Evolutionary conservation across 2,113 vertebrate species (phyloP).

Genomic region (Caloenas nicobarica): DNA sequence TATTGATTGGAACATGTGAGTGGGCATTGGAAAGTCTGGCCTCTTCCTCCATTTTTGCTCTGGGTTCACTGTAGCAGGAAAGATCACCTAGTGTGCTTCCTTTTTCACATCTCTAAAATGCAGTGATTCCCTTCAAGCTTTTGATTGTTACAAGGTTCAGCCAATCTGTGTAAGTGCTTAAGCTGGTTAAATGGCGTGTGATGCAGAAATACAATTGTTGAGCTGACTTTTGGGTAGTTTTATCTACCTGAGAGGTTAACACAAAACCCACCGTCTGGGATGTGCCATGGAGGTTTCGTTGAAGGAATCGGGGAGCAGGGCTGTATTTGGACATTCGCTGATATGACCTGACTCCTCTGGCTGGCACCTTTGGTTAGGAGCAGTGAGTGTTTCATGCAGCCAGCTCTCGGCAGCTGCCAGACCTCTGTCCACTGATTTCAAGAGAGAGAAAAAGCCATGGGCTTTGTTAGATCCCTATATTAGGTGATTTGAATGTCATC

Average conservation of each 20-base stretch:
- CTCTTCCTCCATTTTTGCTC: not conserved
- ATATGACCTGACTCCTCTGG: not conserved
- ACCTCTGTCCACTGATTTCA: not conserved
- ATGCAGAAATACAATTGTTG: not conserved
- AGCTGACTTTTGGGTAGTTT: not conserved
- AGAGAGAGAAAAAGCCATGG: not conserved
- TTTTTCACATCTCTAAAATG: not conserved
- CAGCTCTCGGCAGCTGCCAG: not conserved
- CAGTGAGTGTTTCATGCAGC: not conserved
- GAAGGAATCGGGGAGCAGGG: not conserved
- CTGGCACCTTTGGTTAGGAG: not conserved
- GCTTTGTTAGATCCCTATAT: not conserved
- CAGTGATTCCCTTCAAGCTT: not conserved
- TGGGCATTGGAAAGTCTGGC: not conserved
- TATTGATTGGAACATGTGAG: not conserved
- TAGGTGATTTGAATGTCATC: not conserved
- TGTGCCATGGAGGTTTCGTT: not conserved
- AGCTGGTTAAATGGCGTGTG: not conserved
- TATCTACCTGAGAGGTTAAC: not conserved
- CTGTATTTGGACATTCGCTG: not conserved
- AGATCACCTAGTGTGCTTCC: not conserved
- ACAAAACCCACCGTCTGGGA: not conserved
- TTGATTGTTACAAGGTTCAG: not conserved
- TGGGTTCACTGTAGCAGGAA: not conserved
- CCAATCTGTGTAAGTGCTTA: not conserved